Percentiles rank a stretch among this genome's conserved stretches.
These are phyloP conservation scores for Pterocles burchelli DNA, from an alignment of 2,113 vertebrate species.

Conservation along the genomic window DNA sequence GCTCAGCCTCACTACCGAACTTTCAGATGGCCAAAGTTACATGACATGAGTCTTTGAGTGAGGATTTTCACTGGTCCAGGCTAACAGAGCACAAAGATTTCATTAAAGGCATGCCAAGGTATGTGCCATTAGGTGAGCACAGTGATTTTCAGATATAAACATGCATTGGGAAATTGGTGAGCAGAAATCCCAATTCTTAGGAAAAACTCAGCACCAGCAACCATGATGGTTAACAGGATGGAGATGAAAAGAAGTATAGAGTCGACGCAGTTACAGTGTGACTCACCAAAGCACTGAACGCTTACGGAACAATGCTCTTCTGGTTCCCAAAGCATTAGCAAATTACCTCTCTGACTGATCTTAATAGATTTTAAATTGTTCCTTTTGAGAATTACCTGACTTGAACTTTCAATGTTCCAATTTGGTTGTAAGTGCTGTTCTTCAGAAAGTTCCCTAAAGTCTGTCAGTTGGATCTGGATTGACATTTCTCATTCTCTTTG, in stretches of 20 bases:
- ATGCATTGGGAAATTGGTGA: neutral
- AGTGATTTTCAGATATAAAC: neutral
- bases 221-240: neutral
- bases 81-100: neutral
- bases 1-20: neutral
- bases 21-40: neutral
- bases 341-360: neutral
- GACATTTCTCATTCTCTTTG: conserved; percentile 74
- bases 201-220: neutral
- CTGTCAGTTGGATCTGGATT: conserved; percentile 5
- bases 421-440: neutral
- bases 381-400: neutral
- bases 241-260: neutral
- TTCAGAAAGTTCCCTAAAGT: neutral
- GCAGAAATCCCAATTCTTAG: neutral
- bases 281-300: neutral
- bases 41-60: neutral
- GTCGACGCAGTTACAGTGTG: neutral
- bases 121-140: neutral
- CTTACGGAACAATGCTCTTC: neutral
- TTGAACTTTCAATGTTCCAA: neutral
- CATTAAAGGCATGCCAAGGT: neutral
- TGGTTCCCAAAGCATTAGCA: neutral
- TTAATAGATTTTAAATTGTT: neutral
- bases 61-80: neutral